These are phyloP conservation scores for Pholis gunnellus DNA, from an alignment of 2,113 vertebrate genomes.

Conservation along the genomic window DNA sequence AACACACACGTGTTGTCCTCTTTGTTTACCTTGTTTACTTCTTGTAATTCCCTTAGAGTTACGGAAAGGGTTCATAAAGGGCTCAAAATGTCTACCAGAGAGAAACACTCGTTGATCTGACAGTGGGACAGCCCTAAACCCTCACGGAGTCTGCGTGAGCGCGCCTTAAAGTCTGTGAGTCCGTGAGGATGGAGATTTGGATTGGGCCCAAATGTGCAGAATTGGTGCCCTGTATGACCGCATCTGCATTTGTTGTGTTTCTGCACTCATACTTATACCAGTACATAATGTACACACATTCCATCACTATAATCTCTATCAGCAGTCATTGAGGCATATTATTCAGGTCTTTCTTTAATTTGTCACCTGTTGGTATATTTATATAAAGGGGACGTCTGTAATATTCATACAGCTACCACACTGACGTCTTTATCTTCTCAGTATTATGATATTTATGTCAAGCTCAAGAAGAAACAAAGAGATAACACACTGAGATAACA, in stretches of 20 bases:
- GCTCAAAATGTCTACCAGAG: too few relatives aligned
- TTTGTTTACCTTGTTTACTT: too few relatives aligned
- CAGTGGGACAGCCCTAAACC: too few relatives aligned
- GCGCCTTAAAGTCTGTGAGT: too few relatives aligned
- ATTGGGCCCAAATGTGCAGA: background rate
- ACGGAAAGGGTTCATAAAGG: too few relatives aligned
- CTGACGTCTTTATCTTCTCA: background rate
- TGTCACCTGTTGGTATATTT: slow-evolving; percentile 2
- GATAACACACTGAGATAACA: background rate
- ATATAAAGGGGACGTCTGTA: background rate
- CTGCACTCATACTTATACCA: background rate
- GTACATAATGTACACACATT: background rate
- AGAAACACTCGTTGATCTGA: too few relatives aligned
- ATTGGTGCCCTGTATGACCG: background rate
- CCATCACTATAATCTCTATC: background rate
- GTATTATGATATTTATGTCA: background rate
- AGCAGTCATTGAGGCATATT: background rate
- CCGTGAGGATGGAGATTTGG: too few relatives aligned
- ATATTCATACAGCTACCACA: background rate
- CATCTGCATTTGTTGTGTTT: background rate
- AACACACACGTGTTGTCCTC: too few relatives aligned
- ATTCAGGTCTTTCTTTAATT: background rate
- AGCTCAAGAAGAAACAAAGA: background rate
- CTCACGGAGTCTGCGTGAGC: too few relatives aligned
- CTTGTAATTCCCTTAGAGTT: too few relatives aligned